Evolutionary conservation across 2,113 vertebrate genomes (phyloP).

Genomic region (Hyperopisus bebe): DNA sequence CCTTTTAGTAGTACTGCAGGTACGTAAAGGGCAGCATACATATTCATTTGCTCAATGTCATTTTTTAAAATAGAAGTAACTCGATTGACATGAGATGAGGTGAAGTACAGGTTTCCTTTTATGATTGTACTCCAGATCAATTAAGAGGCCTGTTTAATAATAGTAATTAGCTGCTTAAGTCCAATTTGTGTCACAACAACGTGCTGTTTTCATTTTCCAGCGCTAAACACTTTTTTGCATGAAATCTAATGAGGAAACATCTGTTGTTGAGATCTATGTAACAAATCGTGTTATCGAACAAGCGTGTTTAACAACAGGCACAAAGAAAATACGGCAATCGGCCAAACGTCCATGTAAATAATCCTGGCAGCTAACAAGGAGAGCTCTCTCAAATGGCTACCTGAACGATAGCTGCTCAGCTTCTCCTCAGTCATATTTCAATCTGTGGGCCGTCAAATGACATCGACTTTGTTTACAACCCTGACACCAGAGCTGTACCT

Average conservation of each 20-base stretch:
- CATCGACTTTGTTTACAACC: not conserved
- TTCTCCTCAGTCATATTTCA: not conserved
- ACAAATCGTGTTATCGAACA: conserved; percentile 1
- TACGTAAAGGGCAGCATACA: not conserved
- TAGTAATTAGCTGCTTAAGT: conserved; percentile 58
- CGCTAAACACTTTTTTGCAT: conserved; percentile 31
- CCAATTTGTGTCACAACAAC: conserved; percentile 53
- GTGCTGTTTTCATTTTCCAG: conserved; percentile 49
- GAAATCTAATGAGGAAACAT: conserved; percentile 35
- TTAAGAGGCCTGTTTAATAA: conserved; percentile 61
- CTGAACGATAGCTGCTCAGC: not conserved
- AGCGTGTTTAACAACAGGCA: not conserved
- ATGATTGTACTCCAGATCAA: conserved; percentile 50
- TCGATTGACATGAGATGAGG: conserved; percentile 49
- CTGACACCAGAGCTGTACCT: not conserved
- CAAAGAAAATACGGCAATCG: not conserved
- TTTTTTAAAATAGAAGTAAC: not conserved
- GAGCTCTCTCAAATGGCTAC: not conserved
- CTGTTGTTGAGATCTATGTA: conserved; percentile 28
- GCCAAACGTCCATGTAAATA: not conserved
- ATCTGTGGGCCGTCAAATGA: not conserved
- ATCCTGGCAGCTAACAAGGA: not conserved
- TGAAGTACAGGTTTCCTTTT: conserved; percentile 57
- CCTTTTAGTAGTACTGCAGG: not conserved
- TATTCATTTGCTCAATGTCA: not conserved